A percentile compares a stretch with the other conserved stretches of the same genome.
Conservation (phyloP, 2,113 vertebrate genomes). For the Isichthys henryi region DNA sequence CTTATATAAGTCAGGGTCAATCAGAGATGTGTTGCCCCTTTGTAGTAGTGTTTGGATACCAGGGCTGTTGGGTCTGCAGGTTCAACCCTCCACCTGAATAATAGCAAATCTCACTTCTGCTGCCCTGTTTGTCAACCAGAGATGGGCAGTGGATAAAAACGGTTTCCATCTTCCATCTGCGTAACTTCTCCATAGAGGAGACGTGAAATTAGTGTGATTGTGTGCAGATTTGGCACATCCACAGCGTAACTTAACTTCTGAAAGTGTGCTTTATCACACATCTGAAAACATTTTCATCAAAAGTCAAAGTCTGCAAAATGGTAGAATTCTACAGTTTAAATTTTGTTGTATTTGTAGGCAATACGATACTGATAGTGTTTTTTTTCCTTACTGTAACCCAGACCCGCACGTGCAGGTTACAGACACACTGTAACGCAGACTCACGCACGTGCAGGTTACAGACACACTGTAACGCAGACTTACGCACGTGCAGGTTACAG, state of each 20-base stretch:
- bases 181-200: background rate
- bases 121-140: background rate
- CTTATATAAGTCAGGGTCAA: background rate
- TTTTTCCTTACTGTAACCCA: background rate
- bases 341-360: background rate
- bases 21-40: background rate
- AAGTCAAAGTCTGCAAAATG: background rate
- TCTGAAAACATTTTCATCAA: background rate
- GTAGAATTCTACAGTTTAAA: background rate
- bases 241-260: background rate
- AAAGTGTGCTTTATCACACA: background rate
- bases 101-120: background rate
- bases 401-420: background rate
- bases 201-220: background rate
- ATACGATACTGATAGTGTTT: background rate
- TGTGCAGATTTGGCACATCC: background rate
- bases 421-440: background rate
- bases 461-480: background rate
- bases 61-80: background rate
- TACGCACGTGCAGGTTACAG: background rate
- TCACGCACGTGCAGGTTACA: background rate
- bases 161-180: background rate
- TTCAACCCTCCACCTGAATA: background rate
- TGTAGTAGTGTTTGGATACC: background rate
- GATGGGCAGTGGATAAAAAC: background rate